These are phyloP conservation scores for Furnarius figulus DNA, from an alignment of 2,113 vertebrate genomes.

Conservation along the genomic window DNA sequence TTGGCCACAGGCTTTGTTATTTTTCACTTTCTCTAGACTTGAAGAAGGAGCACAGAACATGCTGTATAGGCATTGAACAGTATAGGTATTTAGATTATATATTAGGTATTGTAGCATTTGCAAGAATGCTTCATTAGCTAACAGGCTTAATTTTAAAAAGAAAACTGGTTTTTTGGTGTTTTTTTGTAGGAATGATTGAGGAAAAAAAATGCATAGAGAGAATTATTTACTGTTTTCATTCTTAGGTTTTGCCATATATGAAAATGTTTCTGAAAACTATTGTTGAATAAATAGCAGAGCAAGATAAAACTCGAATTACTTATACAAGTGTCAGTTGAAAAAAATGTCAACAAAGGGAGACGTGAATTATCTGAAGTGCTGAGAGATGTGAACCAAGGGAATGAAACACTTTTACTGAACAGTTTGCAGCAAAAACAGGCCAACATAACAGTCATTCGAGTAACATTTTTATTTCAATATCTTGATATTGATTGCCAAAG, in stretches of 20 bases:
- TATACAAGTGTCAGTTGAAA: background rate
- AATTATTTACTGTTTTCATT: background rate
- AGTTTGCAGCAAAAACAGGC: background rate
- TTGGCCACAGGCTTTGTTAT: background rate
- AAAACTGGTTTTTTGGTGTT: background rate
- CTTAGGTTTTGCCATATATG: background rate
- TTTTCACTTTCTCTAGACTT: background rate
- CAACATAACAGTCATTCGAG: background rate
- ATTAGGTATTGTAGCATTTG: background rate
- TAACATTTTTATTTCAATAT: background rate
- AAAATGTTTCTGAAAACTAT: background rate
- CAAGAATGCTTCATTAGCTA: background rate
- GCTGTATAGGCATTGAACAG: background rate
- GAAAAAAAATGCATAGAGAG: background rate
- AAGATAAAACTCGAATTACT: background rate
- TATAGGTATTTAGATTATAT: background rate
- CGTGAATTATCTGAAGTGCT: background rate
- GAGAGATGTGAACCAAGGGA: background rate
- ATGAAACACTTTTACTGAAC: background rate
- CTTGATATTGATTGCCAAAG: background rate
- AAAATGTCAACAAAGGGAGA: background rate
- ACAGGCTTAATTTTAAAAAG: background rate
- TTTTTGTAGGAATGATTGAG: background rate
- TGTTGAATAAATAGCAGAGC: background rate
- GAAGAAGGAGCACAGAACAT: background rate